Percentiles rank a stretch among this genome's conserved stretches.
Evolutionary conservation across 2,888 invertebrate species (phyloP).

Genomic region (Torymus aiolomorphi): DNA sequence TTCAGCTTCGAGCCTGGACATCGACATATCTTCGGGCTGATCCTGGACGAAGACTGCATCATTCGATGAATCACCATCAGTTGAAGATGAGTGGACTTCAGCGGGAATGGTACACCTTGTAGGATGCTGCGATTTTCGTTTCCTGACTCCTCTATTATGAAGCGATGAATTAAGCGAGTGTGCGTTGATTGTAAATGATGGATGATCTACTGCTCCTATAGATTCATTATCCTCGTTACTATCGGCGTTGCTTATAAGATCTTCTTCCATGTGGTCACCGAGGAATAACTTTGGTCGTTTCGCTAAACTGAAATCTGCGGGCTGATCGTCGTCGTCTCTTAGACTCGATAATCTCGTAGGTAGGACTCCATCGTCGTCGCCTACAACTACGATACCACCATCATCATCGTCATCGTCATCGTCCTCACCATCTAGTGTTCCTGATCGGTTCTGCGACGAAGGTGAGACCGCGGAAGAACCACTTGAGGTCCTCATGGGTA

Average conservation of each 20-base stretch:
- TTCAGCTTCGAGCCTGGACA: constrained; percentile 72
- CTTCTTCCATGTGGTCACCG: constrained; percentile 78
- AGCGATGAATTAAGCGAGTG: constrained; percentile 66
- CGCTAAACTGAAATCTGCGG: constrained; percentile 84
- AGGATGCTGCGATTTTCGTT: constrained; percentile 92
- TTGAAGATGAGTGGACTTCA: constrained; percentile 77
- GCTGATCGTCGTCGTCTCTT: constrained; percentile 77
- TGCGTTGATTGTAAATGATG: constrained; percentile 65
- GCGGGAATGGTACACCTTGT: constrained; percentile 84
- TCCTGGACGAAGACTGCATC: constrained; percentile 76
- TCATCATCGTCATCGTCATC: constrained; percentile 77
- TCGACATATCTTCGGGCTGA: constrained; percentile 74
- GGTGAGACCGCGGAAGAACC: constrained; percentile 77
- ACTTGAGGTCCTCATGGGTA: constrained; percentile 72
- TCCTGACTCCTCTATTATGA: constrained; percentile 78
- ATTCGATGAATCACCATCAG: constrained; percentile 81
- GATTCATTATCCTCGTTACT: constrained; percentile 79
- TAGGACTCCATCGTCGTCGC: constrained; percentile 72
- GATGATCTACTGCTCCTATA: constrained; percentile 69
- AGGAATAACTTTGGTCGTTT: constrained; percentile 80
- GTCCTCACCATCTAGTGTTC: constrained; percentile 78
- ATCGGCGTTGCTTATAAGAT: constrained; percentile 80
- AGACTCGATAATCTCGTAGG: constrained; percentile 14
- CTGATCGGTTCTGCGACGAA: constrained; percentile 77
- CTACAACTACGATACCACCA: constrained; percentile 72